phyloP scores from a whole-genome alignment of 2,888 invertebrate genomes.

The Lomographa bimaculata region DNA sequence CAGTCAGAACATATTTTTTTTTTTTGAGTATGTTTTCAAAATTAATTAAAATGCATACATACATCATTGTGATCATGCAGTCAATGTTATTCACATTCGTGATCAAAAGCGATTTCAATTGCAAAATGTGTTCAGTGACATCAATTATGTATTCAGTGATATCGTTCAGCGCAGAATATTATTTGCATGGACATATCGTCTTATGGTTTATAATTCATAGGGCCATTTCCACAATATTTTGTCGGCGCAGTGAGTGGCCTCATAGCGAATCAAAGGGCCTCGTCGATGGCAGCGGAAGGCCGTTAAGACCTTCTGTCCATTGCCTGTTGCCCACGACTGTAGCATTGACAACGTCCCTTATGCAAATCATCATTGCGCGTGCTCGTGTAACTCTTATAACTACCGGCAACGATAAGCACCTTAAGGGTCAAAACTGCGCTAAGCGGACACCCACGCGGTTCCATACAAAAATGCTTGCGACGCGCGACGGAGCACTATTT shows the following conservation, averaged over 20 bases:
- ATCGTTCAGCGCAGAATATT: slow-evolving; percentile 25
- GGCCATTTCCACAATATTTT: slow-evolving; percentile 44
- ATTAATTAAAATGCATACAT: too few relatives aligned
- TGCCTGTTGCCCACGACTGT: slow-evolving; percentile 58
- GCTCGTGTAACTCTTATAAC: slow-evolving; percentile 42
- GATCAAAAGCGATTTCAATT: slow-evolving; percentile 28
- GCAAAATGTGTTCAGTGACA: slow-evolving; percentile 42
- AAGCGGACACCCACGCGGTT: too few relatives aligned
- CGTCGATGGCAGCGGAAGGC: slow-evolving; percentile 60
- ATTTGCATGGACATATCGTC: slow-evolving; percentile 28
- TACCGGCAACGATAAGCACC: slow-evolving; percentile 38
- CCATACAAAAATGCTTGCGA: too few relatives aligned
- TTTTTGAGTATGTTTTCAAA: too few relatives aligned
- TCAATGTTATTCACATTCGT: slow-evolving; percentile 23
- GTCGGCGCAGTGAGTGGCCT: slow-evolving; percentile 49
- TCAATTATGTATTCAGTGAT: too few relatives aligned
- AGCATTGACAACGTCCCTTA: slow-evolving; percentile 73
- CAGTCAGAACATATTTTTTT: too few relatives aligned
- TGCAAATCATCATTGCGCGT: slow-evolving; percentile 71
- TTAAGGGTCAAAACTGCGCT: too few relatives aligned
- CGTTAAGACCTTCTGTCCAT: slow-evolving; percentile 63
- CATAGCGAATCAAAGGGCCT: slow-evolving; percentile 76
- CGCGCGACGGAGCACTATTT: too few relatives aligned
- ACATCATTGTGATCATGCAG: slow-evolving; percentile 19
- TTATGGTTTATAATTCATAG: slow-evolving; percentile 17